phyloP scores from a whole-genome alignment of 2,113 vertebrate genomes.

The Megatriorchis doriae region DNA sequence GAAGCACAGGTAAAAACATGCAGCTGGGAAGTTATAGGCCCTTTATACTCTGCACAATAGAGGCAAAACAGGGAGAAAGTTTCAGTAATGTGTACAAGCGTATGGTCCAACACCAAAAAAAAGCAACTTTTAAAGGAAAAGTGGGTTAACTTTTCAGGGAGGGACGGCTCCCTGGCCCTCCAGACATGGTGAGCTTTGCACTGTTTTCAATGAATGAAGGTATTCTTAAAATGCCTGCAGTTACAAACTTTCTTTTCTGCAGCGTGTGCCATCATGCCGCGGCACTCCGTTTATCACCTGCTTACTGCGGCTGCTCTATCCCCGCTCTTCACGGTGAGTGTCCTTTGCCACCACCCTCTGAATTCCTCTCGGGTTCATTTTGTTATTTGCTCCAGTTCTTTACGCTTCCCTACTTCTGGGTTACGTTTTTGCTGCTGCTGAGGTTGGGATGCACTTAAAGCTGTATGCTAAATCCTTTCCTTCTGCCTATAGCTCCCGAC shows the following conservation, averaged over 20 bases:
- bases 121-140: background rate
- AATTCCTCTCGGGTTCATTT: background rate
- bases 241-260: background rate
- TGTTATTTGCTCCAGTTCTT: background rate
- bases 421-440: background rate
- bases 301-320: background rate
- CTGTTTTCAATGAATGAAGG: background rate
- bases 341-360: background rate
- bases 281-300: background rate
- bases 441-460: background rate
- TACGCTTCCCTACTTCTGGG: background rate
- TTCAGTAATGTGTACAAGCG: accelerated
- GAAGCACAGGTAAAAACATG: background rate
- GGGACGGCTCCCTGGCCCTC: background rate
- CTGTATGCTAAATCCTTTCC: background rate
- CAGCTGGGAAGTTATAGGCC: background rate
- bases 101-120: background rate
- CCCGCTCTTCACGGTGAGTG: background rate
- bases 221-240: conserved; percentile 11
- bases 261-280: background rate
- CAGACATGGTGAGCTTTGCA: background rate
- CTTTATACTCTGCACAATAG: background rate
- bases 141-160: background rate
- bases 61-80: background rate
- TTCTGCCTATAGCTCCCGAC: background rate